A percentile compares a stretch with the other conserved stretches of the same genome.
These are phyloP conservation scores for Picus viridis DNA, from an alignment of 2,797 vertebrate genomes.

Conservation along the genomic window DNA sequence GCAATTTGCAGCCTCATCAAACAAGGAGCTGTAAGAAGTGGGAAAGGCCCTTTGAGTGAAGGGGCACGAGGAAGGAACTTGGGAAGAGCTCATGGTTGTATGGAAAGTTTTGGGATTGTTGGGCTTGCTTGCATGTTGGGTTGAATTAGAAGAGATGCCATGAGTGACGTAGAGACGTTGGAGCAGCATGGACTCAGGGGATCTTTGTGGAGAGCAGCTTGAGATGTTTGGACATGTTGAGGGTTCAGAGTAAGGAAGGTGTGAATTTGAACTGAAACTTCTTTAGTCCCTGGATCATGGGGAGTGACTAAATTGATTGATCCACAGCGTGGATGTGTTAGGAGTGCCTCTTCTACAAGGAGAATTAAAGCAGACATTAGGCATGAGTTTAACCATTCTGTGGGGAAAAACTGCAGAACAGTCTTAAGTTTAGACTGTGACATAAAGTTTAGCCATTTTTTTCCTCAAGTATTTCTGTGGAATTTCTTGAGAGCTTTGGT, in stretches of 20 bases:
- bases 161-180: background rate
- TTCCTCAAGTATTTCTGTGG: background rate
- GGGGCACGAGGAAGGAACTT: background rate
- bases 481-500: background rate
- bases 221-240: fast-evolving
- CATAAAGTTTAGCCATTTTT: background rate
- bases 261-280: background rate
- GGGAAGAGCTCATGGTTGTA: background rate
- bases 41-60: background rate
- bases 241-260: background rate
- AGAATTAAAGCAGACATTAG: background rate
- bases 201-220: background rate
- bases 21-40: background rate
- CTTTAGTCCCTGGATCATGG: background rate
- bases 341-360: background rate
- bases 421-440: background rate
- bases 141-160: background rate
- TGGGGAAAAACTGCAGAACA: background rate
- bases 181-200: background rate
- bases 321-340: background rate
- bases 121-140: fast-evolving
- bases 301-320: background rate
- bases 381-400: background rate
- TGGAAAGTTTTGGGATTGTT: background rate
- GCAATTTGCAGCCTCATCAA: background rate